These are phyloP conservation scores for Spodoptera litura DNA, from an alignment of 1,140 invertebrate genomes.

Conservation along the genomic window DNA sequence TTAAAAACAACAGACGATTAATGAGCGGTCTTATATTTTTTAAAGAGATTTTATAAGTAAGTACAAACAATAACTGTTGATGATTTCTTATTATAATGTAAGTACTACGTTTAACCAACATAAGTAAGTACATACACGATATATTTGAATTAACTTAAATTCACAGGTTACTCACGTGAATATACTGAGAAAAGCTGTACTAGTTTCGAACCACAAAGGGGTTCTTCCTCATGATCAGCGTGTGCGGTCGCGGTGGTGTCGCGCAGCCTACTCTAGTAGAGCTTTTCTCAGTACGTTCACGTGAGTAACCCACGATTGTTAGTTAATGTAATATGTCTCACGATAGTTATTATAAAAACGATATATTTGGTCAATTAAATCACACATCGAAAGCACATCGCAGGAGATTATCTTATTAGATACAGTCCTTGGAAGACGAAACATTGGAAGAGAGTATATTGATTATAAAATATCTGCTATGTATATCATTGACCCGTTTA, in stretches of 20 bases:
- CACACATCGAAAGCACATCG: conserved; percentile 65
- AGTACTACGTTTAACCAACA: conserved; percentile 43
- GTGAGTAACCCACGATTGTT: too few species aligned
- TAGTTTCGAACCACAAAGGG: too few species aligned
- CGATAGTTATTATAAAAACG: conserved; percentile 36
- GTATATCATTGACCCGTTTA: background rate
- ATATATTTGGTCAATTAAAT: conserved; percentile 73
- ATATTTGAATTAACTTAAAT: conserved; percentile 55
- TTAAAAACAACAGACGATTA: conserved; percentile 48
- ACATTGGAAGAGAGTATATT: conserved; percentile 9
- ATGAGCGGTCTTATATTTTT: conserved; percentile 15
- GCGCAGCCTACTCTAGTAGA: too few species aligned
- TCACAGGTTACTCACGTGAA: too few species aligned
- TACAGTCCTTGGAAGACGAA: conserved; percentile 28
- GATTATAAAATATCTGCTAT: background rate
- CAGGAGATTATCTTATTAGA: background rate
- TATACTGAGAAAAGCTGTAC: too few species aligned
- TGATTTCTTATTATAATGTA: conserved; percentile 18
- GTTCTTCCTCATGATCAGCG: too few species aligned
- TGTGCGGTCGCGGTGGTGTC: too few species aligned
- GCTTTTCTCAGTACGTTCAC: too few species aligned
- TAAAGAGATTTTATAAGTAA: background rate
- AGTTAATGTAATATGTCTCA: too few species aligned
- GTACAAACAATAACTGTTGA: conserved; percentile 33
- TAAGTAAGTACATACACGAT: conserved; percentile 61